Evolutionary conservation across 2,113 vertebrate genomes (phyloP).

Genomic region (Anguilla japonica): DNA sequence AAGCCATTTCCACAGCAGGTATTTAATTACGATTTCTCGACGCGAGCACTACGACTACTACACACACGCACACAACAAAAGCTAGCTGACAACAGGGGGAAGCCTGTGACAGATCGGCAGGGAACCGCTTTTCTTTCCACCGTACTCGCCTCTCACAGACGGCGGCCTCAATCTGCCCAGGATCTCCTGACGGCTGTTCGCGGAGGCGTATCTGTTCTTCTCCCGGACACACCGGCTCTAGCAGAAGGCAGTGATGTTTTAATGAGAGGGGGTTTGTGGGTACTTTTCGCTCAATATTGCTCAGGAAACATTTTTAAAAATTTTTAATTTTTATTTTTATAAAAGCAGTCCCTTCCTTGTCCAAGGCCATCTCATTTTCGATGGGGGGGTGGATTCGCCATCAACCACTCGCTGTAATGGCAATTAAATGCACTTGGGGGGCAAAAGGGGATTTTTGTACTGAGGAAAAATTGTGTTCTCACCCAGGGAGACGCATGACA

Average conservation of each 20-base stretch:
- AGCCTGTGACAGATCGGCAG: conserved; percentile 48
- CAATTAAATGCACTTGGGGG: conserved; percentile 20
- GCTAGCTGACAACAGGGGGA: conserved; percentile 47
- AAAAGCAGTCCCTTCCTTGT: neutral
- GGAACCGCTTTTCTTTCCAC: conserved; percentile 23
- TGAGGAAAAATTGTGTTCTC: neutral
- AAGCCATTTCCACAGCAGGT: conserved; percentile 62
- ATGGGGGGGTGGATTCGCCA: neutral
- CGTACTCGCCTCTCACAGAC: neutral
- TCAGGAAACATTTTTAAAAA: conserved; percentile 21
- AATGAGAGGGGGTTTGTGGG: conserved; percentile 54
- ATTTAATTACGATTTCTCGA: conserved; percentile 46
- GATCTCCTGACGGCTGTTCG: conserved; percentile 40
- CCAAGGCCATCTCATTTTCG: neutral
- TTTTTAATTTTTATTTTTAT: neutral
- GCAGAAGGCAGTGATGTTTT: conserved; percentile 49
- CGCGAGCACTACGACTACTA: conserved; percentile 40
- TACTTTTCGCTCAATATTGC: neutral
- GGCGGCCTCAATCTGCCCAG: conserved; percentile 55
- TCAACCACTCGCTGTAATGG: neutral
- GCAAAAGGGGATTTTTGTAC: neutral
- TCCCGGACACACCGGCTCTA: conserved; percentile 20
- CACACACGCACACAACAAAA: conserved; percentile 28
- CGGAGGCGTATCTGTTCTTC: conserved; percentile 49
- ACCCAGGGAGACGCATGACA: neutral